These are phyloP conservation scores for Coilia nasus DNA, from an alignment of 2,797 vertebrate species.

Conservation along the genomic window DNA sequence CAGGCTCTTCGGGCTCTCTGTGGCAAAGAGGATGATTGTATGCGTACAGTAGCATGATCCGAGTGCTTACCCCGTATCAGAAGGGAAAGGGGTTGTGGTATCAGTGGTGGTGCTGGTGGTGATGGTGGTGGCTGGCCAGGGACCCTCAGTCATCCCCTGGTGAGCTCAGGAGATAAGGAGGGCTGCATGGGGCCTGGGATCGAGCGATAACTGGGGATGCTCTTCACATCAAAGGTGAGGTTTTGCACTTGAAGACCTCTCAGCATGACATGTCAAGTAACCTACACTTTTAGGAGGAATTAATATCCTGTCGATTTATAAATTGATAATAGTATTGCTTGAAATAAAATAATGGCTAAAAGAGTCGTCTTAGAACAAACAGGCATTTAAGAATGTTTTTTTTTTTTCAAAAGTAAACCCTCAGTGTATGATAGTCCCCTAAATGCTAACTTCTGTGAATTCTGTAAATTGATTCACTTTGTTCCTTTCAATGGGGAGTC, in stretches of 20 bases:
- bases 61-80: slow-evolving; percentile 50
- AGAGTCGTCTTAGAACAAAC: not conserved
- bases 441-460: not conserved
- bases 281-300: not conserved
- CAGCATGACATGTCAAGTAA: not conserved
- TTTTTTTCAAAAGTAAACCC: not conserved
- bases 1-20: slow-evolving; percentile 36
- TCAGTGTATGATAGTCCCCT: not conserved
- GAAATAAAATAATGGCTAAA: not conserved
- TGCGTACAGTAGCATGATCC: slow-evolving; percentile 41
- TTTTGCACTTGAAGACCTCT: not conserved
- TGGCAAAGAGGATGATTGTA: slow-evolving; percentile 55
- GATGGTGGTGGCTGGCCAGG: not conserved
- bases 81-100: not conserved
- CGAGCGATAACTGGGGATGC: not conserved
- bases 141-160: slow-evolving; percentile 2
- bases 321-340: not conserved
- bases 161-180: slow-evolving; percentile 43
- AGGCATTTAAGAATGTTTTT: not conserved
- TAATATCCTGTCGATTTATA: not conserved
- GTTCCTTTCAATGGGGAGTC: not conserved
- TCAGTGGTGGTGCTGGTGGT: too few species aligned
- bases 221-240: slow-evolving; percentile 16
- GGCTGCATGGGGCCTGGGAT: slow-evolving; percentile 49
- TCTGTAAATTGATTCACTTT: not conserved